Base-by-base conservation (phyloP, 2,797 vertebrate species). In the Melanotaenia trifasciata region DNA sequence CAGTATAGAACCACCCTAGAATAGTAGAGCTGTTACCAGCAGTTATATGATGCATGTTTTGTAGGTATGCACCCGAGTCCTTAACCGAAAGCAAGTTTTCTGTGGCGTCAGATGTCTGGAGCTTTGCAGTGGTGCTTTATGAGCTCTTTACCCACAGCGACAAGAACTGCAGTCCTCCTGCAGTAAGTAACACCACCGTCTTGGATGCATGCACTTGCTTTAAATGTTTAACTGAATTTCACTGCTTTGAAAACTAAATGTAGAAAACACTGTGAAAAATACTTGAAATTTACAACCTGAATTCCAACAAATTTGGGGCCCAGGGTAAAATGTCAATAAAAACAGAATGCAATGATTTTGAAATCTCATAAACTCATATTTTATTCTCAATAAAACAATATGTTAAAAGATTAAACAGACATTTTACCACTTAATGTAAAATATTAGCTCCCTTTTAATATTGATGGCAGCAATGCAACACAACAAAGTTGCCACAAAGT, bases 41-140 rank as follows among this genome's bases (percentile, higher is more conserved):
- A 50, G 20, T 74, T 22, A 72, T 22, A 0, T 12, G 3, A 45
- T 64, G 43, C 84, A 9, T 78, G 20, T 67, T 72, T 87, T 87
- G 59, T 72, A 99, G 98, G 98, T 99, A 99, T 22, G 96, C 98
- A n/a, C 97, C 97, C 0, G 98, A 99, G 86, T 99, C 98, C 6
- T 76, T 99, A 88, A 97, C 95, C 1, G 98, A 99, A 86, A 99
- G 97, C 86, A 99, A 96, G 88, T 99, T 99, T 93, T 99, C 97
- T 22, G 97, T 99, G 86, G 96, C 96, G 0, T 99, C 98, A 7
- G 98, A 99, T 61, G 94, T 99, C 56, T 99, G 98, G 98, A 99
- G 98, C 78, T 99, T 99, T 80, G 98, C 97, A 63, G 97, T 99
- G 28, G 97, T 99, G 67, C 92, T 99, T 0, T 99, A 99, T 72